A percentile compares a stretch with the other conserved stretches of the same genome.
phyloP scores from a whole-genome alignment of 1,140 invertebrate genomes.

The Dendrolimus punctatus region DNA sequence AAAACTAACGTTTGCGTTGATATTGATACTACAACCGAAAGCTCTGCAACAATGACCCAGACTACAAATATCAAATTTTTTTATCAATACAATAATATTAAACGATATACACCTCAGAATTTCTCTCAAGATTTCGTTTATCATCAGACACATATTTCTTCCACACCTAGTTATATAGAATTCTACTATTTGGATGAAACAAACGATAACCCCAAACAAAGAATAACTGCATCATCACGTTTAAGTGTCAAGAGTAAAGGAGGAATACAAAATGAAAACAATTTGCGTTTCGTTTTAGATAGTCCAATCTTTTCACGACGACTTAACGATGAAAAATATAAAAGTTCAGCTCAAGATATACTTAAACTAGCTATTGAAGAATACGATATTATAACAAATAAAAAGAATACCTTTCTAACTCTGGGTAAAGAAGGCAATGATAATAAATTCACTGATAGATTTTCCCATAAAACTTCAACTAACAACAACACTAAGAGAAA shows the following conservation, averaged over 20 bases:
- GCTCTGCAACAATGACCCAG: slow-evolving; percentile 5
- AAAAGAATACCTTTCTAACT: no score
- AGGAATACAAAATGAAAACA: neutral
- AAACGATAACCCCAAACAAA: slow-evolving; percentile 13
- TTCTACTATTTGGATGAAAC: slow-evolving; percentile 52
- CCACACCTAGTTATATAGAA: slow-evolving; percentile 48
- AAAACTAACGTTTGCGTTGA: slow-evolving; percentile 43
- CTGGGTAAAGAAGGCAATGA: no score
- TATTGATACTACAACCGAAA: slow-evolving; percentile 15
- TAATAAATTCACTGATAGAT: no score
- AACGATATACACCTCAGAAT: neutral
- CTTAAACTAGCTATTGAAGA: neutral
- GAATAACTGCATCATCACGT: neutral
- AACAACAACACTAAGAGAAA: no score
- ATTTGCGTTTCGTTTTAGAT: slow-evolving; percentile 2
- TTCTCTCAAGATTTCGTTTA: slow-evolving; percentile 2
- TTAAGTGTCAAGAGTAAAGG: neutral
- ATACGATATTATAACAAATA: neutral
- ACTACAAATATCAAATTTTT: neutral
- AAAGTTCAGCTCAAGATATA: neutral
- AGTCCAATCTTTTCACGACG: slow-evolving; percentile 8
- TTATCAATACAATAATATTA: neutral
- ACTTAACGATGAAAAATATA: slow-evolving; percentile 4
- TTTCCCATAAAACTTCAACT: no score
- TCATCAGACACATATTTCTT: slow-evolving; percentile 8